These are phyloP conservation scores for Drosophila nebulosa DNA, from an alignment of 1,140 invertebrate genomes.

Conservation along the genomic window DNA sequence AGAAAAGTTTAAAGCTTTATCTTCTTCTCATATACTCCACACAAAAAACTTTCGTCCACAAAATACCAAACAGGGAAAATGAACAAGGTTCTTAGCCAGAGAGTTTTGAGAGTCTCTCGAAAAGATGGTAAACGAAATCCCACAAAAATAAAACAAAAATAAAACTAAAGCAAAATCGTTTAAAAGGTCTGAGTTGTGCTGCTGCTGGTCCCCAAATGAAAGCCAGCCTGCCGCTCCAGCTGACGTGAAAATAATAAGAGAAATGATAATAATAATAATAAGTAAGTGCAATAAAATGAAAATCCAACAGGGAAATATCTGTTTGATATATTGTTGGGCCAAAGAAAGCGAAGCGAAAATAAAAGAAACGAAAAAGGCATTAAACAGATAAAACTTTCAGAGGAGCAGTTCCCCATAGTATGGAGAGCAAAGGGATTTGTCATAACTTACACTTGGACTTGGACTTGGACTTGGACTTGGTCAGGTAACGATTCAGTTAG, in stretches of 20 bases:
- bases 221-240: conserved; percentile 4
- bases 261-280: conserved; percentile 52
- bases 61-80: conserved; percentile 28
- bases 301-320: conserved; percentile 75
- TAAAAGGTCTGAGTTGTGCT: conserved; percentile 44
- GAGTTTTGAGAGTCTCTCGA: conserved; percentile 40
- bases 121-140: neutral
- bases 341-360: neutral
- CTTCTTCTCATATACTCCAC: conserved; percentile 15
- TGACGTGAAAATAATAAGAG: conserved; percentile 23
- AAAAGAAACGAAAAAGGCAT: conserved; percentile 51
- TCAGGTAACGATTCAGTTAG: conserved; percentile 9
- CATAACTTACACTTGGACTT: conserved; percentile 18
- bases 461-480: neutral
- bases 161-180: conserved; percentile 53
- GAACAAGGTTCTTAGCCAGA: conserved; percentile 60
- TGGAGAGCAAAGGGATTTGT: conserved; percentile 48
- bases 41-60: neutral
- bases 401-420: conserved; percentile 9
- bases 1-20: conserved; percentile 58
- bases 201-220: conserved; percentile 22
- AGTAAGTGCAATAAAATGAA: conserved; percentile 79
- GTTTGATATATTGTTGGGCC: conserved; percentile 64
- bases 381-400: conserved; percentile 71
- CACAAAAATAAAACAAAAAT: conserved; percentile 9